These are phyloP conservation scores for Megalops cyprinoides DNA, from an alignment of 2,797 vertebrate genomes.

Conservation along the genomic window DNA sequence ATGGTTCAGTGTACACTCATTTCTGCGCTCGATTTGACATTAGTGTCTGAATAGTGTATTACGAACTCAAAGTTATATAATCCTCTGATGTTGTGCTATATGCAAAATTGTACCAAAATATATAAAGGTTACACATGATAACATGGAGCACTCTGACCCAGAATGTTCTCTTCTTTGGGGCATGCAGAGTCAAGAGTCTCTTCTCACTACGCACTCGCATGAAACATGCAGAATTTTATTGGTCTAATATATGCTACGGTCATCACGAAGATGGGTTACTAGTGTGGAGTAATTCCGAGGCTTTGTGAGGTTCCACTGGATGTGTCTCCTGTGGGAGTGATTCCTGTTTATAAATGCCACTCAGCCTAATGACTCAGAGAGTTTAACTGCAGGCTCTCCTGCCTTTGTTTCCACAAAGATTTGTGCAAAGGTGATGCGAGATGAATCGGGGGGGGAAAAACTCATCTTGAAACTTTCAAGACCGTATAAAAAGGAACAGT, in stretches of 20 bases:
- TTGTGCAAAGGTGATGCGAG: slow-evolving; percentile 31
- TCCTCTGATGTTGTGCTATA: not conserved
- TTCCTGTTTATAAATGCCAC: too few species aligned
- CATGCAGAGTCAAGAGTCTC: too few species aligned
- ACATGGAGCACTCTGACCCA: not conserved
- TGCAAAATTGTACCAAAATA: not conserved
- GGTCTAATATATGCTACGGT: not conserved
- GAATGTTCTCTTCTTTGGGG: too few species aligned
- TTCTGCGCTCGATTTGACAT: too few species aligned
- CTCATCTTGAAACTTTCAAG: slow-evolving; percentile 35
- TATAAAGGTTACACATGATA: not conserved
- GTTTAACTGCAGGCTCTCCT: too few species aligned
- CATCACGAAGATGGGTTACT: not conserved
- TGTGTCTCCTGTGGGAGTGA: not conserved
- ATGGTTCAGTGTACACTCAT: too few species aligned
- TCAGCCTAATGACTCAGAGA: too few species aligned
- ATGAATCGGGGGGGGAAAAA: slow-evolving; percentile 53
- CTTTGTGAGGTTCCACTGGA: not conserved
- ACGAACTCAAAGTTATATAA: not conserved
- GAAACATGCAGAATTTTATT: not conserved
- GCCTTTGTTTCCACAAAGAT: too few species aligned
- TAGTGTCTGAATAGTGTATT: not conserved
- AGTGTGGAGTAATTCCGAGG: not conserved
- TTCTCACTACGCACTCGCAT: too few species aligned
- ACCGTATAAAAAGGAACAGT: slow-evolving; percentile 35